Percentiles rank a stretch among this genome's conserved stretches.
Conservation (phyloP, 2,113 vertebrate genomes). For the Excalfactoria chinensis region DNA sequence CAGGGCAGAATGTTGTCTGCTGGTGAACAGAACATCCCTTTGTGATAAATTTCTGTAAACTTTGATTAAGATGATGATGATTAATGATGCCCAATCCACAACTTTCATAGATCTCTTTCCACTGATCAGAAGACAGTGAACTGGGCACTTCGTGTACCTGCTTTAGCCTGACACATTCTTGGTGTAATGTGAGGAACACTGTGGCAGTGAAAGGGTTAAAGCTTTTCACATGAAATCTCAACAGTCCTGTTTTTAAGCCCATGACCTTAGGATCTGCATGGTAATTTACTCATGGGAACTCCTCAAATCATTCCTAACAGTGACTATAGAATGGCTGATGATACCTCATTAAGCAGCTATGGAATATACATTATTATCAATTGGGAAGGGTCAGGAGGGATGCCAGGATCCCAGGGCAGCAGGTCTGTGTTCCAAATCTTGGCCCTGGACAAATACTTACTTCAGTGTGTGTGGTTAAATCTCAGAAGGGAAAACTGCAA, state of each 20-base stretch:
- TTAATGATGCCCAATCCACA: neutral
- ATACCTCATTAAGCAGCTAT: neutral
- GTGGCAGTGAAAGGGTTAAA: neutral
- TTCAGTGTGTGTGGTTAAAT: neutral
- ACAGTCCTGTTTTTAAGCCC: neutral
- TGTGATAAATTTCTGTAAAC: neutral
- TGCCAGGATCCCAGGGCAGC: fast-evolving
- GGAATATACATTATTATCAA: neutral
- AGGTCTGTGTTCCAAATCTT: neutral
- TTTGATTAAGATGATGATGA: neutral
- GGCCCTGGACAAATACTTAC: fast-evolving
- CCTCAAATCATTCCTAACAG: neutral
- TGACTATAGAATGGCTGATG: neutral
- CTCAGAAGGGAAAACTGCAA: neutral
- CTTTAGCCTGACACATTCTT: neutral
- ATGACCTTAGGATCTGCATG: neutral
- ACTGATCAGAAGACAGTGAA: neutral
- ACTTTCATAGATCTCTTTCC: neutral
- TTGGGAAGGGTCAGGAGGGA: neutral
- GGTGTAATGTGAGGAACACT: neutral
- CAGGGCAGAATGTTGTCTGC: neutral
- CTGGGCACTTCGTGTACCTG: neutral
- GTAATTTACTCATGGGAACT: neutral
- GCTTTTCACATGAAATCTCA: neutral
- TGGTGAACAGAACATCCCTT: neutral